Evolutionary conservation across 2,888 invertebrate species (phyloP).

Genomic region (Hetaerina titia): DNA sequence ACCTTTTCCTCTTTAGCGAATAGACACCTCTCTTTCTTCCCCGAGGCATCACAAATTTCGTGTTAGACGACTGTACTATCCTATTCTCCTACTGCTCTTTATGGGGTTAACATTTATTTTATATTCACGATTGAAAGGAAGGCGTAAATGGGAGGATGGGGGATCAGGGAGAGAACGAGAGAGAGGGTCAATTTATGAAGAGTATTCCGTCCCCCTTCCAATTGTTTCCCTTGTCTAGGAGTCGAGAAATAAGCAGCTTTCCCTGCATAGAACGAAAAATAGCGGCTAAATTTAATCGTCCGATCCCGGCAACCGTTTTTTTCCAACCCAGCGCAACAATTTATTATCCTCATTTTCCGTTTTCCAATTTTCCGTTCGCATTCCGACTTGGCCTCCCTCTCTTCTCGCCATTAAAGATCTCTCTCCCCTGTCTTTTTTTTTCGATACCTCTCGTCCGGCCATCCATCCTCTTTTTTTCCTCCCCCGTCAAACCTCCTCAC

Average conservation of each 20-base stretch:
- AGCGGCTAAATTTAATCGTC: slow-evolving; percentile 23
- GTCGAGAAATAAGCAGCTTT: slow-evolving; percentile 12
- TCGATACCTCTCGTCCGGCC: neutral
- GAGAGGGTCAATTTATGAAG: neutral
- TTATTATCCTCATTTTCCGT: slow-evolving; percentile 37
- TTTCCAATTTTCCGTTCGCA: slow-evolving; percentile 45
- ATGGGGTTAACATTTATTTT: neutral
- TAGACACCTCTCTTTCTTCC: no score
- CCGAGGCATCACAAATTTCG: no score
- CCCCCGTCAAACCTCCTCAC: neutral
- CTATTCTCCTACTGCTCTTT: neutral
- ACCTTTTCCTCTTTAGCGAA: no score
- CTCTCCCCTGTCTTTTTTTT: neutral
- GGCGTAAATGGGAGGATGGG: neutral
- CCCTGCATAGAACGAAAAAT: neutral
- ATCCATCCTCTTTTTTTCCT: neutral
- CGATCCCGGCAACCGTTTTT: neutral
- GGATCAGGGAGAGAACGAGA: neutral
- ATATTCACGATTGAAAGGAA: neutral
- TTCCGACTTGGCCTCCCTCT: slow-evolving; percentile 1
- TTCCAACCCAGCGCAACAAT: neutral
- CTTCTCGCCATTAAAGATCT: neutral
- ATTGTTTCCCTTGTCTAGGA: neutral
- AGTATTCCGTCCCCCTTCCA: neutral
- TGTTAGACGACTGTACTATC: neutral